Evolutionary conservation across 2,888 invertebrate species (phyloP), one percentile per base, ranked within the genome.

Genomic region (Rhorus exstirpatorius): DNA sequence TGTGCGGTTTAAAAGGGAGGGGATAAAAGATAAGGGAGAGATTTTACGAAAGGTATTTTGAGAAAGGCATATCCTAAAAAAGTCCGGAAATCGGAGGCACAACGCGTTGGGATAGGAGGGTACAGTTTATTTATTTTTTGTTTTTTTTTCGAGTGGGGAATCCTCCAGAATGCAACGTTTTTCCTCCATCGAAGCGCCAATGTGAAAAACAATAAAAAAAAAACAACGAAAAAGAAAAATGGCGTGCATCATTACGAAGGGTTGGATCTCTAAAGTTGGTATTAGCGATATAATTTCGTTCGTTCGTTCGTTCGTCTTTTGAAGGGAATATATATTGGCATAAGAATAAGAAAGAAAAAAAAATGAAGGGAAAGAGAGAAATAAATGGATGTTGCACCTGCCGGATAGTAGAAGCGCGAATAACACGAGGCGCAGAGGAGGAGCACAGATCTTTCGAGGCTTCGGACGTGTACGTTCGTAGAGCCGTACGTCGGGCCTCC

Each of bases 371-470:
- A 24, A 31, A 4, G n/a, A 46, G 1, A 35, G 31, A 46, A 60
- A 31, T 31, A 35, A 86, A 81, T 84, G 86, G 84, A 87, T 76
- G 83, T 86, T 89, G 89, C 90, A 91, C 91, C 91, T 91, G 89
- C 87, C 90, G 90, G 83, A 89, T 88, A 71, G 86, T 87, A 85
- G 90, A 87, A 83, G 87, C 85, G 86, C 87, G 88, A 84, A 86
- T 84, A 85, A 86, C 83, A 85, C 87, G 87, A 86, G 88, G 79
- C 70, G 67, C 79, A 83, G 86, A 86, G 85, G 67, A 80, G 83
- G 86, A 86, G 85, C 84, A 86, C 83, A 78, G 87, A 87, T 85
- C 84, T 83, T 86, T 85, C 83, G 87, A 87, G 76, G 86, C 84
- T 84, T 83, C 87, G 86, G 88, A 88, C 83, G 87, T 86, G 85